phyloP scores from a whole-genome alignment of 2,113 vertebrate genomes.

The Gavia stellata region DNA sequence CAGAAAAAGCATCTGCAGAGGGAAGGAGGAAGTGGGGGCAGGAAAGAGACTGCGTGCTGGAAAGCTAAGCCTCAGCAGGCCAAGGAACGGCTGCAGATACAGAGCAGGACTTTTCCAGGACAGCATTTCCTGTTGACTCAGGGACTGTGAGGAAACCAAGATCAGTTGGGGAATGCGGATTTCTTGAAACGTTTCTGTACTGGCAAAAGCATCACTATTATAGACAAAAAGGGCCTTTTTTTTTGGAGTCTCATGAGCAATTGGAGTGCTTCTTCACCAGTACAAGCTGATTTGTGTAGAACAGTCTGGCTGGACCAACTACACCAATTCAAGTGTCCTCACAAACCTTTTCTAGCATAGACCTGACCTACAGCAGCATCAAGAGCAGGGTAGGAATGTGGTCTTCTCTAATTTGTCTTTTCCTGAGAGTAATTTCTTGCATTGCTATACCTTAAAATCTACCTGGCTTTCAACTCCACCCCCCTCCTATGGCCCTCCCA shows the following conservation, averaged over 20 bases:
- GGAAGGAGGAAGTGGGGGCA: neutral
- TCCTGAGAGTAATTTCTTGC: neutral
- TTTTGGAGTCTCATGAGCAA: neutral
- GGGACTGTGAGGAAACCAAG: neutral
- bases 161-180: neutral
- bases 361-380: neutral
- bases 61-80: neutral
- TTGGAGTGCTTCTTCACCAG: neutral
- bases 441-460: neutral
- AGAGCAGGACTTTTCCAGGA: neutral
- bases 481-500: fast-evolving
- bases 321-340: neutral
- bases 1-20: neutral
- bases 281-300: neutral
- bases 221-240: neutral
- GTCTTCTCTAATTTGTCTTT: neutral
- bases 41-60: neutral
- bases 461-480: neutral
- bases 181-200: neutral
- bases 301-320: neutral
- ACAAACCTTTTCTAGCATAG: neutral
- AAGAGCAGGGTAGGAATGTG: neutral
- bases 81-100: neutral
- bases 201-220: neutral
- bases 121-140: neutral